Evolutionary conservation across 2,113 vertebrate genomes (phyloP), one percentile per base, ranked within the genome.

Genomic region (Sturnira hondurensis): DNA sequence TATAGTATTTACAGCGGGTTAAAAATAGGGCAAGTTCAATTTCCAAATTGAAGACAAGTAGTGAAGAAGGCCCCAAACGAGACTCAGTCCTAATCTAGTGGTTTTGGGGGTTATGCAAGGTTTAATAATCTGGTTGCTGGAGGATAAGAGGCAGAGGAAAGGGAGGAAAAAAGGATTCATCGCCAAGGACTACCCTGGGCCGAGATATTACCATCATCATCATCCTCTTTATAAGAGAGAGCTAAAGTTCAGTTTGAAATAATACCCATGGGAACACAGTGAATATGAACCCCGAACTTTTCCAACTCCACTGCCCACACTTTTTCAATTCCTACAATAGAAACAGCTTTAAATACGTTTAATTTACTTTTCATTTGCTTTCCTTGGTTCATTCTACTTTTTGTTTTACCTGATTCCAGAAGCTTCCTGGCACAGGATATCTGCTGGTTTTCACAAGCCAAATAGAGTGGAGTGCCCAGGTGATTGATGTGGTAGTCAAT

Each of bases 351-450:
- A 86, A 85, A 67, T 45, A 77, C 38, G 26, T 45, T 81, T 76
- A 56, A 50, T 4, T 1, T 50, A 88, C 22, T 56, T 92, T 84
- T 70, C 31, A 22, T 95, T 74, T 63, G 31, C 81, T 91, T 41
- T 41, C 41, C 80, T 92, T 28, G 13, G 17, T 85, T 83, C 54
- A 6, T 19, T 41, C 14, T 24, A 7, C 73, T 89, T 97, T 94
- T 31, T 33, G 13, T 63, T 95, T 98, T 98, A 99, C 99, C 99
- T 83, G 99, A 98, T n/a, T 99, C 98, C 45, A 99, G 99, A 54
- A 99, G 98, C 89, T 98, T 99, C 98, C 80, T 99, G 82, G 96
- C 99, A 81, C 98, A 98, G 50, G 89, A 97, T 56, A 98, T 82
- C 50, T 99, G 98, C 95, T 98, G 98, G 83, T 99, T 98, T 94